Conservation (phyloP, 2,888 invertebrate genomes). For the Dermolepida albohirtum region DNA sequence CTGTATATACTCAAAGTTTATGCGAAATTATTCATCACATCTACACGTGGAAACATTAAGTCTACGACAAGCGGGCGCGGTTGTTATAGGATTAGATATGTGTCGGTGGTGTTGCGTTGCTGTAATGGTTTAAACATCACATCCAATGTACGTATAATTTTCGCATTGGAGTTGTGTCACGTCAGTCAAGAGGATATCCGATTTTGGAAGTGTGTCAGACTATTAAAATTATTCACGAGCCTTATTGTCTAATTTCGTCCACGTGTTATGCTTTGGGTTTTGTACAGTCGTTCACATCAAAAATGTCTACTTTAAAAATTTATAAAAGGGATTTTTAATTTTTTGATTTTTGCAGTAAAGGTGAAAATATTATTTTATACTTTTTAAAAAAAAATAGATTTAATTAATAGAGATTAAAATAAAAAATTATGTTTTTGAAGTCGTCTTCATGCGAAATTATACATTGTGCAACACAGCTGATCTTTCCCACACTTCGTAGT, state of each 20-base stretch:
- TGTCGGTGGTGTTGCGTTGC: conserved; percentile 2
- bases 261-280: neutral
- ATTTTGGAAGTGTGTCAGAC: conserved; percentile 25
- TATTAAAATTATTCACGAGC: conserved; percentile 20
- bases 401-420: too few relatives aligned
- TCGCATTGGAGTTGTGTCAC: conserved; percentile 6
- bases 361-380: too few relatives aligned
- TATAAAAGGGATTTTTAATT: too few relatives aligned
- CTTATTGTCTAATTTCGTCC: conserved; percentile 5
- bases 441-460: too few relatives aligned
- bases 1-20: conserved; percentile 1
- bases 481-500: neutral
- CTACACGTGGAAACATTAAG: conserved; percentile 11
- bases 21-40: conserved; percentile 12
- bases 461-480: neutral
- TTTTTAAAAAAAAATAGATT: too few relatives aligned
- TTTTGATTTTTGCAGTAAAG: too few relatives aligned
- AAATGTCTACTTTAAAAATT: neutral
- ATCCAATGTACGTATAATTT: conserved; percentile 10
- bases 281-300: neutral
- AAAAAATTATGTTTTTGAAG: too few relatives aligned
- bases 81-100: conserved; percentile 8
- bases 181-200: conserved; percentile 23
- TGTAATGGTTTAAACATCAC: conserved; percentile 24
- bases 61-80: neutral